A percentile compares a stretch with the other conserved stretches of the same genome.
Evolutionary conservation across 2,888 invertebrate genomes (phyloP).

Genomic region (Himalopsyche kuldschensis): DNA sequence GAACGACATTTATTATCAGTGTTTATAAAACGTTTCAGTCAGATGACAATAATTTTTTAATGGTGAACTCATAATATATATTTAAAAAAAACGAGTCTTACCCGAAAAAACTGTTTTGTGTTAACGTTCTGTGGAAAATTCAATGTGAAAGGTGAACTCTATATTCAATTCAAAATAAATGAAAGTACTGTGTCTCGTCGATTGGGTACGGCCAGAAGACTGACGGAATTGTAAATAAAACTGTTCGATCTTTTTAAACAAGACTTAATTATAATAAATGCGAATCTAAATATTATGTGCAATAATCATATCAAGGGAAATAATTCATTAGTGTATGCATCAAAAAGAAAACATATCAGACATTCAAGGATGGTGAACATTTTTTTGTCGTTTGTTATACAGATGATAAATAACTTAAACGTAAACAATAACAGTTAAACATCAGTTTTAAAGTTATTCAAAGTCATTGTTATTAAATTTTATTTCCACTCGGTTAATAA

Average conservation of each 20-base stretch:
- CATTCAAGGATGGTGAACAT: slow-evolving; percentile 8
- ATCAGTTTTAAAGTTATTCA: neutral
- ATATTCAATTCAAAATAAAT: neutral
- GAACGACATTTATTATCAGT: neutral
- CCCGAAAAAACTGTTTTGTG: neutral
- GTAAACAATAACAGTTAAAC: neutral
- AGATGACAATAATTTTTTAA: neutral
- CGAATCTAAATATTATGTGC: neutral
- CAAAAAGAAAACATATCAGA: neutral
- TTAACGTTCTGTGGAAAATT: neutral
- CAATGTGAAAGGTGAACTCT: neutral
- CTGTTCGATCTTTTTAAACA: neutral
- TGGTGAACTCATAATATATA: neutral
- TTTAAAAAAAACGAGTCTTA: too few species aligned
- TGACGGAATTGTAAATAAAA: neutral
- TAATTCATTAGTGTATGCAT: neutral
- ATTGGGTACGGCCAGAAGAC: neutral
- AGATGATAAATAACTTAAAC: slow-evolving; percentile 1
- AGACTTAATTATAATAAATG: neutral
- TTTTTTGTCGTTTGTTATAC: slow-evolving; percentile 5
- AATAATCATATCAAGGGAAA: slow-evolving; percentile 2
- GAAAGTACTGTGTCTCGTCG: neutral
- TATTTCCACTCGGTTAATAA: neutral
- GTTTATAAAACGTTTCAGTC: neutral
- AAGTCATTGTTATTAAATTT: neutral